A percentile compares a stretch with the other conserved stretches of the same genome.
phyloP scores from a whole-genome alignment of 1,140 invertebrate genomes.

The Patella vulgata region DNA sequence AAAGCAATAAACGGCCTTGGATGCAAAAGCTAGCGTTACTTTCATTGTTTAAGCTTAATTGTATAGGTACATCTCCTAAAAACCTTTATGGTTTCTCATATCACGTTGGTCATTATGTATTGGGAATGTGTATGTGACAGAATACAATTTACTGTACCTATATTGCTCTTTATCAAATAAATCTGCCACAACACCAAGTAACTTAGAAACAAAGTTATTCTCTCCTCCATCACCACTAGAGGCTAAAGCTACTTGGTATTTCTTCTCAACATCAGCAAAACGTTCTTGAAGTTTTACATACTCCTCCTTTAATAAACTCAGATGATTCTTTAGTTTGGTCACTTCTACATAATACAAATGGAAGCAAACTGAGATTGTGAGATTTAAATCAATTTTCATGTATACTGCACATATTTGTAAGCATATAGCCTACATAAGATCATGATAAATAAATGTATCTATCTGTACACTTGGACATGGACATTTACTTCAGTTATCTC shows the following conservation, averaged over 20 bases:
- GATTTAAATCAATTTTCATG: not conserved
- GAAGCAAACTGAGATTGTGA: not conserved
- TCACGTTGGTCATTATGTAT: too few relatives aligned
- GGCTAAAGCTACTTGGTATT: conserved; percentile 80
- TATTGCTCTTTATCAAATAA: conserved; percentile 83
- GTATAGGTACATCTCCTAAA: too few relatives aligned
- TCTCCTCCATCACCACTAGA: conserved; percentile 70
- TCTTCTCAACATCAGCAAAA: conserved; percentile 83
- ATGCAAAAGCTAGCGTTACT: too few relatives aligned
- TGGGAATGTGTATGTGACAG: too few relatives aligned
- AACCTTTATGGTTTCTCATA: too few relatives aligned
- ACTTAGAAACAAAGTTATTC: conserved; percentile 82
- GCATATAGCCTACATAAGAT: not conserved
- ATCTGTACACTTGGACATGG: not conserved
- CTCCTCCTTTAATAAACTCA: conserved; percentile 86
- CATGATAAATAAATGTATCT: not conserved
- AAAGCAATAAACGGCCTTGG: too few relatives aligned
- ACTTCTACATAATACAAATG: conserved; percentile 42
- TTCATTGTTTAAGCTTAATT: too few relatives aligned
- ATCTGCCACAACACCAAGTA: conserved; percentile 82
- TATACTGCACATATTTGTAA: not conserved
- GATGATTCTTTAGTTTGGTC: conserved; percentile 84
- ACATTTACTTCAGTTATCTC: not conserved
- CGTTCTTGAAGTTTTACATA: conserved; percentile 89
- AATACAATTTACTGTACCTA: too few relatives aligned